Conservation (phyloP, 2,888 invertebrate species). For the Ecliptopera silaceata region DNA sequence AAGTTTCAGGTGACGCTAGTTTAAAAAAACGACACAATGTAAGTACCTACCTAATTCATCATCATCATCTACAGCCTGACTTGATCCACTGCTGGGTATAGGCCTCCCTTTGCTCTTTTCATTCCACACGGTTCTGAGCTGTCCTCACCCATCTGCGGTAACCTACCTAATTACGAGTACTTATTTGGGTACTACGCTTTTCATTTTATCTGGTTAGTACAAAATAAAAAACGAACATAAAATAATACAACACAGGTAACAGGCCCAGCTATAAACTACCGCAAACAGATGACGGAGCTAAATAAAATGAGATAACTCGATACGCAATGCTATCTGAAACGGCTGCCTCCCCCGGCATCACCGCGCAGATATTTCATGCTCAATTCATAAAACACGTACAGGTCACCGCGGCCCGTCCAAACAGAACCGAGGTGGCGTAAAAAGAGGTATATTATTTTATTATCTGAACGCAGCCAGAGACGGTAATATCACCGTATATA, state of each 20-base stretch:
- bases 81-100: too few relatives aligned
- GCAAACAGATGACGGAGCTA: constrained; percentile 7
- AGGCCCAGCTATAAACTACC: neutral
- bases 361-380: constrained; percentile 14
- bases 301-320: constrained; percentile 8
- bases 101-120: too few relatives aligned
- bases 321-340: constrained; percentile 8
- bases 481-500: constrained; percentile 82
- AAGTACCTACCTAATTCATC: too few relatives aligned
- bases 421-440: constrained; percentile 61
- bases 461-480: constrained; percentile 77
- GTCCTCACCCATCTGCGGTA: too few relatives aligned
- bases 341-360: constrained; percentile 8
- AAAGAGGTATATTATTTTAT: constrained; percentile 82
- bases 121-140: too few relatives aligned
- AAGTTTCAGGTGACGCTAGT: too few relatives aligned
- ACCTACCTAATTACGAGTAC: too few relatives aligned
- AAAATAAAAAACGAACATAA: neutral
- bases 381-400: constrained; percentile 29
- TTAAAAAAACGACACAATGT: too few relatives aligned
- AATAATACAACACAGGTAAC: neutral
- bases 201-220: too few relatives aligned
- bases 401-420: constrained; percentile 47
- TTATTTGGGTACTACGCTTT: too few relatives aligned
- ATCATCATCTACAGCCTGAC: too few relatives aligned